Evolutionary conservation across 2,888 invertebrate genomes (phyloP), one percentile per base, ranked within the genome.

Genomic region (Aleiodes leptofemur): DNA sequence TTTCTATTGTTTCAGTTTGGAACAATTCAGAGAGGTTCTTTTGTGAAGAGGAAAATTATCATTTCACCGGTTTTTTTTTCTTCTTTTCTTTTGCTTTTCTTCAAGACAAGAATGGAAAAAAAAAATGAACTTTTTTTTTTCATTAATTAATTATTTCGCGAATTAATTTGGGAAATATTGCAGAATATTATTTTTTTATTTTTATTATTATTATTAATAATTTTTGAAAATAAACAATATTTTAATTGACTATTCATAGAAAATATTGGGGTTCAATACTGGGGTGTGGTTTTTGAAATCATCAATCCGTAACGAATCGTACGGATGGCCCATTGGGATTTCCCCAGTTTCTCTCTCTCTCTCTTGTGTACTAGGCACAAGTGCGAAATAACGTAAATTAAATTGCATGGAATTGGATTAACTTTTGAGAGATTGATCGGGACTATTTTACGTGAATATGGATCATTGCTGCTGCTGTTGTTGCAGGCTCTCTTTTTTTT

Each of bases 401-500:
- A 74, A 74, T 73, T 61, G 59, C 38, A 69, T 74, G 69, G 29
- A 55, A 61, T 69, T 61, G 69, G 53, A 74, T 74, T 74, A 74
- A 69, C 61, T 34, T 53, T 64, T 69, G 70, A 70, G 69, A 82
- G 82, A 81, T 83, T 79, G 81, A 82, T 81, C 34, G 50, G 48
- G 14, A n/a, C 23, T 50, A n/a, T 31, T 29, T 51, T 14, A 7
- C 68, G 29, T 11, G 68, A 51, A 64, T 64, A 64, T 68, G 14
- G 43, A 68, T 51, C 29, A 31, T 3, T 14, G 29, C n/a, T 69
- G 53, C 59, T 23, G 23, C 23, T 23, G 23, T 23, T 23, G 23
- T 23, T 23, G 23, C 23, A 23, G 23, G 1, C 23, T 23, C 23
- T 23, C 23, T 23, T 23, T 23, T 23, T 23, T 23, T 23, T 23